Conservation (phyloP, 2,797 vertebrate genomes). For the Petrocephalus schoutedeni region DNA sequence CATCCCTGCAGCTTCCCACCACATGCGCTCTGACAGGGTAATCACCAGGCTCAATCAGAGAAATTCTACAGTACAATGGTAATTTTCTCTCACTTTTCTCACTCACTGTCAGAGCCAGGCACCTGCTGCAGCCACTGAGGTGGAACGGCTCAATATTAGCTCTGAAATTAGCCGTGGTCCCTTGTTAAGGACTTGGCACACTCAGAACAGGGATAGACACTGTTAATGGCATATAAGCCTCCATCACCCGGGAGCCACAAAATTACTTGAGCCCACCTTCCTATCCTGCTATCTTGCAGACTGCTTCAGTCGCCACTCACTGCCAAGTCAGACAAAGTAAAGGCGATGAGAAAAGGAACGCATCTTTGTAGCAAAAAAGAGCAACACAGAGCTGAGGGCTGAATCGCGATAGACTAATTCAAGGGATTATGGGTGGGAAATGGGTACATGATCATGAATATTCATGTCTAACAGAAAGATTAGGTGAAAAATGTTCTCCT, state of each 20-base stretch:
- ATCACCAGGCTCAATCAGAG: constrained; percentile 78
- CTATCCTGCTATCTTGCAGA: constrained; percentile 24
- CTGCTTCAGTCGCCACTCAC: constrained; percentile 11
- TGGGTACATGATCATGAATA: constrained; percentile 26
- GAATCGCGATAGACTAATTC: constrained; percentile 19
- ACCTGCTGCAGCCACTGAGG: constrained; percentile 79
- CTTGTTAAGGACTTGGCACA: constrained; percentile 87
- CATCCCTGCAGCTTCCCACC: background rate
- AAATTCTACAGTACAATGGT: constrained; percentile 75
- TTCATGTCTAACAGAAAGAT: constrained; percentile 15
- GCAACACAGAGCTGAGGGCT: background rate
- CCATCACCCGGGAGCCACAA: constrained; percentile 62
- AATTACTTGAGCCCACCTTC: constrained; percentile 58
- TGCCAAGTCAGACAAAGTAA: constrained; percentile 49
- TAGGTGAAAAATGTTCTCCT: background rate
- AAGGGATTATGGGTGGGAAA: constrained; percentile 21
- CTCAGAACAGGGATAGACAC: constrained; percentile 58
- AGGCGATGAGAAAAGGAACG: constrained; percentile 48
- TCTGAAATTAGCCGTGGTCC: constrained; percentile 94
- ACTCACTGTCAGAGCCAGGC: constrained; percentile 70
- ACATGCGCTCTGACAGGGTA: constrained; percentile 61
- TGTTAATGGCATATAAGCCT: constrained; percentile 74
- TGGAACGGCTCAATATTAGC: constrained; percentile 92
- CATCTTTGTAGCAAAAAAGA: constrained; percentile 36
- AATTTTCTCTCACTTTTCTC: constrained; percentile 66